Base-by-base conservation (phyloP, 2,797 vertebrate genomes). In the Aphelocoma californica region DNA sequence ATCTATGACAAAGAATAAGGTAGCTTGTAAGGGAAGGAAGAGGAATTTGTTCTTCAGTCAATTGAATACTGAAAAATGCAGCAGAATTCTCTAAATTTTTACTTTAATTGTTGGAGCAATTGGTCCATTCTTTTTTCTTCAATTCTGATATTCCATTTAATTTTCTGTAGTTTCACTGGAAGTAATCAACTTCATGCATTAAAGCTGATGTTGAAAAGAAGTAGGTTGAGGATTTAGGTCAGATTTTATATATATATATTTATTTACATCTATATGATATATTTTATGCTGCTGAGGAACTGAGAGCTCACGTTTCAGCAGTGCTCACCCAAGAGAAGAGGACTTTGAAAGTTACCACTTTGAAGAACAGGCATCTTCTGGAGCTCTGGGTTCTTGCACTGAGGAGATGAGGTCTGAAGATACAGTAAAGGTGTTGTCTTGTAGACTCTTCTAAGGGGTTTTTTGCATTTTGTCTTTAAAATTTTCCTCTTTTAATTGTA, bases 361-460 rank as follows among this genome's bases (percentile, higher is more conserved):
- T 48, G 19, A 58, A 42, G 12, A 2, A 20, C 32, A 57, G 7
- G 14, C 14, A 12, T 18, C 42, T 60, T 51, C n/a, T 58, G 34
- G 16, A 69, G n/a, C 57, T 86, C 45, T 81, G 50, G 12, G 3
- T 14, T 82, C 67, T 64, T 53, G 28, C 15, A 44, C 4, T 26
- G 48, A 67, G 61, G 72, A 56, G 28, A 11, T 3, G 6, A 82
- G 15, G 9, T 9, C 47, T 51, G 9, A 44, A 69, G 28, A 47
- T 14, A n/a, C 3, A 11, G 4, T 26, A 10, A 36, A 4, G 0
- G 4, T 47, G 7, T 9, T 29, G 9, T 18, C 25, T 51, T 64
- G 7, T 16, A 6, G 23, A 12, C 0, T 58, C 70, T 50, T 32
- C 4, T 18, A 5, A 2, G 9, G 0, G 0, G 16, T 42, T n/a